phyloP scores from a whole-genome alignment of 2,113 vertebrate species.

The Sigmodon hispidus region DNA sequence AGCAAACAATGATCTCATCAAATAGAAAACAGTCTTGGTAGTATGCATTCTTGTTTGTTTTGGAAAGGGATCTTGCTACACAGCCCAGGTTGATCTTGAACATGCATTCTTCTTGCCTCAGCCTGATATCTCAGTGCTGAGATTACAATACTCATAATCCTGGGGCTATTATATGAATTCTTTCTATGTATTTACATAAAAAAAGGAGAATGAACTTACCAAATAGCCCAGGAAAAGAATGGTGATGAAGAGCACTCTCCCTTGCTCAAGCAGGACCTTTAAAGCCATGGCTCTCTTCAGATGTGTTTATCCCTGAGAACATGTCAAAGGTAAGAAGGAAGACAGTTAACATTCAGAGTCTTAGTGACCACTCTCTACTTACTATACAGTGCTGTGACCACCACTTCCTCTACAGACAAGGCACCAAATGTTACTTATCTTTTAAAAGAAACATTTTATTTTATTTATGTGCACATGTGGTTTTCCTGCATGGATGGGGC shows the following conservation, averaged over 20 bases:
- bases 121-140: not conserved
- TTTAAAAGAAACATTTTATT: not conserved
- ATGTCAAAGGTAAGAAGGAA: not conserved
- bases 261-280: conserved; percentile 63
- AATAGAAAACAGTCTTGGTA: not conserved
- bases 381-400: not conserved
- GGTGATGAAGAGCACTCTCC: conserved; percentile 71
- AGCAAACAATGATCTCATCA: not conserved
- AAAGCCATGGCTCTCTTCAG: conserved; percentile 80
- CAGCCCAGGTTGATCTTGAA: not conserved
- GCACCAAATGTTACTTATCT: not conserved
- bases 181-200: not conserved
- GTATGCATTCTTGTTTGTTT: not conserved
- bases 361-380: not conserved
- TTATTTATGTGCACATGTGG: not conserved
- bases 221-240: conserved; percentile 78
- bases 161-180: not conserved
- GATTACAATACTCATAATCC: not conserved
- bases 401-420: not conserved
- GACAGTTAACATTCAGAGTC: not conserved
- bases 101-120: not conserved
- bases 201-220: conserved; percentile 81
- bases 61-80: not conserved
- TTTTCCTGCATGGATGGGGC: not conserved
- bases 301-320: conserved; percentile 14